Conservation (phyloP, 2,797 vertebrate genomes). For the Myotis vivesi region DNA sequence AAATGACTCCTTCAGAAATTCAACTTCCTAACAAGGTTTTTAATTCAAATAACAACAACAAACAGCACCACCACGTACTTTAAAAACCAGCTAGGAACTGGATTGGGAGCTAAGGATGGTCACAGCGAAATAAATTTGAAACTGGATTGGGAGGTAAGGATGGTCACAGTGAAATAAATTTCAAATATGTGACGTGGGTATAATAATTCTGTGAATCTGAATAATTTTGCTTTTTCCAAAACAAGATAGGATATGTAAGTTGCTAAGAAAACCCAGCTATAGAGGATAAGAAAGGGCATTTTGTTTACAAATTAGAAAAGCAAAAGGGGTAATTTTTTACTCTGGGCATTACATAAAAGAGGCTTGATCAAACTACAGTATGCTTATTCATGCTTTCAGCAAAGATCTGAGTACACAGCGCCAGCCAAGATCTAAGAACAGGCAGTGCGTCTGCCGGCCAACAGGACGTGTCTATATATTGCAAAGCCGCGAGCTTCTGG, state of each 20-base stretch:
- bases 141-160: background rate
- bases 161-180: background rate
- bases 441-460: background rate
- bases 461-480: rapidly evolving
- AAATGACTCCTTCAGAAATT: constrained; percentile 39
- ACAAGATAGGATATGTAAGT: background rate
- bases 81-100: background rate
- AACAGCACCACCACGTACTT: background rate
- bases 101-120: background rate
- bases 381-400: background rate
- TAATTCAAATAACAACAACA: background rate
- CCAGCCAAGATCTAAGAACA: background rate
- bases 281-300: background rate
- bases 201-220: background rate
- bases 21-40: constrained; percentile 41
- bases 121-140: background rate
- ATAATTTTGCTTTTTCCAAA: background rate
- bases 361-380: background rate
- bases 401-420: background rate
- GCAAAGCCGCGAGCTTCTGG: background rate
- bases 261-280: background rate
- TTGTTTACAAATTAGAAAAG: background rate
- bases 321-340: background rate
- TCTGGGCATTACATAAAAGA: background rate
- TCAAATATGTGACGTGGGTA: background rate